phyloP scores from a whole-genome alignment of 2,113 vertebrate species.

The Myxocyprinus asiaticus region DNA sequence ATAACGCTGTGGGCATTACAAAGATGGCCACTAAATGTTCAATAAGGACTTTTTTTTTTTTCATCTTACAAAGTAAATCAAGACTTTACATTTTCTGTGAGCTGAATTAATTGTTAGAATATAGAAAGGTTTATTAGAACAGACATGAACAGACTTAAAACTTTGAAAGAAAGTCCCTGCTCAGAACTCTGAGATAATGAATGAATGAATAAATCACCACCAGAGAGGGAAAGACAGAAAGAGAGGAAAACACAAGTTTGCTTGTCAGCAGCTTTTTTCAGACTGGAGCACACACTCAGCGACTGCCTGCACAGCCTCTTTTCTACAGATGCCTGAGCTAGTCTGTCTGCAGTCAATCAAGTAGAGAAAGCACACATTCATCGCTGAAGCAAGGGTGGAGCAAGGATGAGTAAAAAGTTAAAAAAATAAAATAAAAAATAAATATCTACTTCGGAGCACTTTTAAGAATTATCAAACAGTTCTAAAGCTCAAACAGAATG shows the following conservation, averaged over 20 bases:
- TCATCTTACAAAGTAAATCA: too few relatives aligned
- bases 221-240: slow-evolving; percentile 8
- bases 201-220: not conserved
- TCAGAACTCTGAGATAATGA: slow-evolving; percentile 3
- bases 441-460: not conserved
- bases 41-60: too few relatives aligned
- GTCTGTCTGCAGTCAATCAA: slow-evolving; percentile 32
- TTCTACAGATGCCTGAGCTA: slow-evolving; percentile 28
- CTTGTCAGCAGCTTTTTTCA: slow-evolving; percentile 29
- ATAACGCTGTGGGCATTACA: too few relatives aligned
- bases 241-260: slow-evolving; percentile 24
- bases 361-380: not conserved
- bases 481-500: slow-evolving; percentile 18
- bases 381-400: not conserved
- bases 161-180: not conserved
- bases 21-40: too few relatives aligned
- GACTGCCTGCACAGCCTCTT: slow-evolving; percentile 14
- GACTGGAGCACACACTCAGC: slow-evolving; percentile 21
- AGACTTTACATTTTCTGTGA: too few relatives aligned
- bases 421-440: too few relatives aligned
- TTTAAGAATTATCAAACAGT: slow-evolving; percentile 28
- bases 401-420: slow-evolving; percentile 18
- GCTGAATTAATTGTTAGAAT: not conserved
- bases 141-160: not conserved
- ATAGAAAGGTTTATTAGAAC: slow-evolving; percentile 2